Evolutionary conservation across 2,888 invertebrate genomes (phyloP).

Genomic region (Eutolmus rufibarbis): DNA sequence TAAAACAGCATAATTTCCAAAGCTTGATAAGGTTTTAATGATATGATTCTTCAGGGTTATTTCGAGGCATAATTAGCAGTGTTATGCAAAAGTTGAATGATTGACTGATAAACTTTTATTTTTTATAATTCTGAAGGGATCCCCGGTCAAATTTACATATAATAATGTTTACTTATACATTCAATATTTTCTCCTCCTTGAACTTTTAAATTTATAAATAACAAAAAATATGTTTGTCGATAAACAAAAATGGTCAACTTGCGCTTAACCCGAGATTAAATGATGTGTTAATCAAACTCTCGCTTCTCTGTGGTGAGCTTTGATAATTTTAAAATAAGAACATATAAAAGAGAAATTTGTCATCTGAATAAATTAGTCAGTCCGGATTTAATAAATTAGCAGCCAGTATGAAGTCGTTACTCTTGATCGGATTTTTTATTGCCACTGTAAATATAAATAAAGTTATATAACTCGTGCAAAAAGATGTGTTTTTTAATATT

Average conservation of each 20-base stretch:
- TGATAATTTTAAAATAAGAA: neutral
- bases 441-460: neutral
- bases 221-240: neutral
- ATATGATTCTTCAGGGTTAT: neutral
- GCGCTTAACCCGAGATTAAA: neutral
- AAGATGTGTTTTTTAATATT: neutral
- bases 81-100: neutral
- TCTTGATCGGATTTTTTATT: neutral
- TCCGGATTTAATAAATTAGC: neutral
- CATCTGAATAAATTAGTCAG: neutral
- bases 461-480: neutral
- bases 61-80: neutral
- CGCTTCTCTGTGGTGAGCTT: neutral
- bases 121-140: neutral
- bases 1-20: neutral
- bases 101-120: neutral
- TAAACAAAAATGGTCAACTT: neutral
- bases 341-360: neutral
- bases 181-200: neutral
- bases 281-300: neutral
- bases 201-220: neutral
- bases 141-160: neutral
- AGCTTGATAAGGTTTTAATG: neutral
- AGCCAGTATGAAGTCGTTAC: neutral
- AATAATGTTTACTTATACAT: too few relatives aligned